These are phyloP conservation scores for Gopherus flavomarginatus DNA, from an alignment of 2,113 vertebrate species.

Conservation along the genomic window DNA sequence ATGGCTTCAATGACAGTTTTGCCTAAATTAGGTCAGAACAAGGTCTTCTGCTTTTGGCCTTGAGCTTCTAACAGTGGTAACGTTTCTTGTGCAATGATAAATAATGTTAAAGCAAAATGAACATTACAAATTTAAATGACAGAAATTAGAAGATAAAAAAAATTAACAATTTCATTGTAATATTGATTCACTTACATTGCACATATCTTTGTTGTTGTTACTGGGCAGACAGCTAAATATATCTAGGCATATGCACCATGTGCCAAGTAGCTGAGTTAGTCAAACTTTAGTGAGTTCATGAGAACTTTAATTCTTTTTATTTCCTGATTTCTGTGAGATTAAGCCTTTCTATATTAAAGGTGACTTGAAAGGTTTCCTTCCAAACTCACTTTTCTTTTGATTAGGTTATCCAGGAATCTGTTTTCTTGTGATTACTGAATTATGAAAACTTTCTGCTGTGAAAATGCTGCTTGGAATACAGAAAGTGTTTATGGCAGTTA, in stretches of 20 bases:
- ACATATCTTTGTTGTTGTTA: background rate
- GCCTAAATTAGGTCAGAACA: background rate
- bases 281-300: background rate
- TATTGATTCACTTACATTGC: background rate
- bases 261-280: background rate
- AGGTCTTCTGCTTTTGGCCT: no score
- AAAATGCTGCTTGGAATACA: background rate
- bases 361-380: background rate
- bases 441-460: background rate
- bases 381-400: background rate
- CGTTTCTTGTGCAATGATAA: rapidly evolving
- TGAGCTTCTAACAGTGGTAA: background rate
- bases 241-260: background rate
- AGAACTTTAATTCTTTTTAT: background rate
- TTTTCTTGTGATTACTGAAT: background rate
- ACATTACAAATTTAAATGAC: background rate
- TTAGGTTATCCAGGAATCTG: background rate
- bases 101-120: background rate
- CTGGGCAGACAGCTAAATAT: background rate
- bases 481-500: background rate
- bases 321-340: background rate
- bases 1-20: background rate
- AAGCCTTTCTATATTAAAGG: background rate
- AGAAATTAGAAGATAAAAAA: background rate
- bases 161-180: rapidly evolving